Base-by-base conservation (phyloP, 2,888 invertebrate genomes). In the Tiliacea aurago region DNA sequence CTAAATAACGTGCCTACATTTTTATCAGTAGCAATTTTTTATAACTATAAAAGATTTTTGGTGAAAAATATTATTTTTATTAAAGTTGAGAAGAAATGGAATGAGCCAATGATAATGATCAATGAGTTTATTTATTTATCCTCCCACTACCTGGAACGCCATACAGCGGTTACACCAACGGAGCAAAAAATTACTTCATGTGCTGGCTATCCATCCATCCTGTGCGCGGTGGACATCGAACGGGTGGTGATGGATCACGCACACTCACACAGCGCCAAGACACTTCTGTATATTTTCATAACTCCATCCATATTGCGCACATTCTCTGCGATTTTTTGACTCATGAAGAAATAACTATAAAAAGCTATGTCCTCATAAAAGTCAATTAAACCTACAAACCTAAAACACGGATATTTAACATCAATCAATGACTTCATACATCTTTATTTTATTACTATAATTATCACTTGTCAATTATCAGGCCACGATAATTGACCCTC, bases 401-500 rank as follows among this genome's bases (percentile, higher is more conserved):
- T 28, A 59, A 55, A 62, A 58, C 18, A n/a, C 53, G 11, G 9
- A 61, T 49, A 53, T 49, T 37, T 43, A 63, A 49, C 47, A 51
- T 41, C 56, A 70, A 75, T 66, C 71, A 71, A 58, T 33, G 51
- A 20, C 45, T 59, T 66, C 33, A 59, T 41, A 66, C 33, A 37
- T 37, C 5, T 28, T 20, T 33, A 55, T 23, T 23, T 78, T 59
- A 72, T 70, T 53, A 56, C 59, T 37, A 4, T 65, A 73, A 73
- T 83, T 69, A 83, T 61, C 28, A 53, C 55, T 33, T 80, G 67
- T 72, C n/a, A n/a, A n/a, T 68, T 74, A 78, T 76, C 63, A 61
- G 58, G 33, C 45, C 58, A 62, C 41, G 45, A 45, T 76, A 70
- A 78, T 78, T 72, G 28, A 56, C 68, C 55, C 62, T 47, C 59